Base-by-base conservation (phyloP, 2,113 vertebrate genomes). In the Castor canadensis region DNA sequence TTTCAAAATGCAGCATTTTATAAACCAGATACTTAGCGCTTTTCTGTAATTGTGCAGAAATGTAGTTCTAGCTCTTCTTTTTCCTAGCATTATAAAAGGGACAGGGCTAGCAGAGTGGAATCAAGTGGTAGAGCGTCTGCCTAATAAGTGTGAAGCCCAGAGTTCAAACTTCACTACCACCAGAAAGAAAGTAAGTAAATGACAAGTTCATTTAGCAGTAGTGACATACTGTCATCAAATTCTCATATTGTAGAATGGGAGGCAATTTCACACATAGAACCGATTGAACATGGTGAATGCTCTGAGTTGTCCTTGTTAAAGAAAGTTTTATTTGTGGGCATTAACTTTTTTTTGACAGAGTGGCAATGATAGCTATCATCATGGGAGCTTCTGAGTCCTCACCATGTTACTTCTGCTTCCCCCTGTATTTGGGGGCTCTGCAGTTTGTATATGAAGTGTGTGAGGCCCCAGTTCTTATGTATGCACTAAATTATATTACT, bases 11-110 rank as follows among this genome's bases (percentile, higher is more conserved):
- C 40, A 94, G 17, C 38, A 58, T 1, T 84, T 40, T 88, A 9
- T 79, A 81, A 85, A 69, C 49, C 54, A 90, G 81, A 84, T 87
- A 43, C 58, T 82, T 79, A 47, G 8, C 60, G 12, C 56, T 85
- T 93, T 80, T 43, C 77, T 80, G 40, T 91, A 88, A 71, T 87
- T 56, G 28, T 71, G 19, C 64, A 85, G 72, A 72, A 87, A 40
- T 66, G 20, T 2, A 6, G 3, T 77, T 87, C 85, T 72, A 2
- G 40, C 40, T 72, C 69, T 72, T 60, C 81, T 76, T n/a, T 64
- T 73, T 83, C 58, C 16, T 62, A 40, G 8, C 82, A 32, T 89
- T 73, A 47, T 40, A 84, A 26, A 80, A 54, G 20, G 38, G 22
- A 64, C 32, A 40, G 4, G 24, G n/a, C n/a, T n/a, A n/a, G 16